phyloP scores from a whole-genome alignment of 2,113 vertebrate genomes.

The Neolamprologus longior region DNA sequence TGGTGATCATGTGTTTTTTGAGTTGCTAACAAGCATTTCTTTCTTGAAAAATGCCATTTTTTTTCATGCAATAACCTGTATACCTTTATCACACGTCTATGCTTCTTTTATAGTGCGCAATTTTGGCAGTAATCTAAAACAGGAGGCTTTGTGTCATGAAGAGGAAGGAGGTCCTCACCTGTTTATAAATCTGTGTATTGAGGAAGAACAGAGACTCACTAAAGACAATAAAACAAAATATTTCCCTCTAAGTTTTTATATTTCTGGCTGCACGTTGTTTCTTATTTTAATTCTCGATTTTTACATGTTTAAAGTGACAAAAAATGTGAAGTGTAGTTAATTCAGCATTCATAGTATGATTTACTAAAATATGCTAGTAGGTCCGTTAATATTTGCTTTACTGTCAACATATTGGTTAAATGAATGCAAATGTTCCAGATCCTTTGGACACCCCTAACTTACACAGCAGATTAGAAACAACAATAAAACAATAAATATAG shows the following conservation, averaged over 20 bases:
- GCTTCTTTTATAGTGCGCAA: fast-evolving
- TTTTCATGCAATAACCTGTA: background rate
- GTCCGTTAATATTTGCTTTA: background rate
- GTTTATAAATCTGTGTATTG: background rate
- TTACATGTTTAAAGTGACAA: background rate
- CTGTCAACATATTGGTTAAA: background rate
- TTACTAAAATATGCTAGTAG: background rate
- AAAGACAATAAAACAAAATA: background rate
- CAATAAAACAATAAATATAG: background rate
- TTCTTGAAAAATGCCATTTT: background rate
- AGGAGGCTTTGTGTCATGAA: background rate
- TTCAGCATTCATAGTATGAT: fast-evolving
- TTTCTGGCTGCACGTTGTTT: background rate
- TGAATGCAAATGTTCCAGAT: background rate
- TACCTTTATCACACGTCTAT: background rate
- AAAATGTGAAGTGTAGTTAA: background rate
- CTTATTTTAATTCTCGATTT: background rate
- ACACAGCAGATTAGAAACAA: background rate
- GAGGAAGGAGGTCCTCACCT: background rate
- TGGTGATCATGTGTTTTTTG: fast-evolving
- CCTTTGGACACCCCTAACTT: background rate
- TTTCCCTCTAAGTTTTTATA: background rate
- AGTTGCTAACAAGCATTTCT: background rate
- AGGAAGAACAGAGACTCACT: background rate
- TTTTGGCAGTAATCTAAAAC: background rate